phyloP scores from a whole-genome alignment of 2,113 vertebrate genomes.

The Planiliza haematocheilus region DNA sequence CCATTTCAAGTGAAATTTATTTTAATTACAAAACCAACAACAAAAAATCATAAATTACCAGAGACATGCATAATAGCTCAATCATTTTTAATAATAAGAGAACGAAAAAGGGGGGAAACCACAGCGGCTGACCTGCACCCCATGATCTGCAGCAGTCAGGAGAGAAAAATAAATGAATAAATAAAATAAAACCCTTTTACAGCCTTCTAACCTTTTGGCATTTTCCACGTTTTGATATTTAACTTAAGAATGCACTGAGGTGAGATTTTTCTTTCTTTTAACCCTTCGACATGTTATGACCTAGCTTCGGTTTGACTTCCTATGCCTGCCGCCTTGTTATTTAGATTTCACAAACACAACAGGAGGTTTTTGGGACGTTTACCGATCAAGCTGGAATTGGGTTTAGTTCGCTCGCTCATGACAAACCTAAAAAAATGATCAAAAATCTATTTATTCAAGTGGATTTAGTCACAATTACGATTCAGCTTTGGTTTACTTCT shows the following conservation, averaged over 20 bases:
- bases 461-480: too few relatives aligned
- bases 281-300: too few relatives aligned
- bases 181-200: slow-evolving; percentile 5
- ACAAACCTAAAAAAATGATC: too few relatives aligned
- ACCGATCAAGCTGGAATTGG: too few relatives aligned
- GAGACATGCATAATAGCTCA: slow-evolving; percentile 57
- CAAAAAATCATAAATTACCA: slow-evolving; percentile 47
- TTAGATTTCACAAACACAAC: too few relatives aligned
- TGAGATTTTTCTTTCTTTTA: too few relatives aligned
- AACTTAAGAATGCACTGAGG: slow-evolving; percentile 9
- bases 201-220: slow-evolving; percentile 23
- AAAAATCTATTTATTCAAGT: too few relatives aligned
- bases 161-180: neutral
- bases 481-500: too few relatives aligned
- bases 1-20: slow-evolving; percentile 60
- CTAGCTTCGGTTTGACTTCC: too few relatives aligned
- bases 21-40: slow-evolving; percentile 65
- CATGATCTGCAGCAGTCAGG: slow-evolving; percentile 15
- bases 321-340: too few relatives aligned
- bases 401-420: too few relatives aligned
- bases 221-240: slow-evolving; percentile 2
- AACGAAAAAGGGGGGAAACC: slow-evolving; percentile 19
- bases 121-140: neutral
- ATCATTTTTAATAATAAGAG: slow-evolving; percentile 42
- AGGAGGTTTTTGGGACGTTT: too few relatives aligned